Percentiles rank a stretch among this genome's conserved stretches.
Evolutionary conservation across 2,888 invertebrate species (phyloP).

Genomic region (Eudemis profundana): DNA sequence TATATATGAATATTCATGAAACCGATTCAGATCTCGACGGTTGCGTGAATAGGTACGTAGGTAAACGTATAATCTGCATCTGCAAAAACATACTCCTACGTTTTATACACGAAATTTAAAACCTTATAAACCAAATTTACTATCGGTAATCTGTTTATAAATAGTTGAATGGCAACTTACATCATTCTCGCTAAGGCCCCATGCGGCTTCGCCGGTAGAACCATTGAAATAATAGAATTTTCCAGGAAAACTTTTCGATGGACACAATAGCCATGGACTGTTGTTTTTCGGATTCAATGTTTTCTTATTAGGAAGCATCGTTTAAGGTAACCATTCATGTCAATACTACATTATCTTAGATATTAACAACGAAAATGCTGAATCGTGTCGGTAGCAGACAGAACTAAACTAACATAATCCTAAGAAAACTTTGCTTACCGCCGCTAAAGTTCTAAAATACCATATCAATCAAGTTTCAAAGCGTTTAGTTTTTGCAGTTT

Average conservation of each 20-base stretch:
- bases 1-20: too few relatives aligned
- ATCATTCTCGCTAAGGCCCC: conserved; percentile 62
- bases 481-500: conserved; percentile 27
- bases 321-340: conserved; percentile 13
- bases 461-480: conserved; percentile 32
- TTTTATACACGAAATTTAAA: background rate
- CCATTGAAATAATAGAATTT: conserved; percentile 75
- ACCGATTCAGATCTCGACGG: background rate
- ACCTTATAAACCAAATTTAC: background rate
- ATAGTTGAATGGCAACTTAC: conserved; percentile 57
- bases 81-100: too few relatives aligned
- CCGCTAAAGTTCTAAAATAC: conserved; percentile 51
- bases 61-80: background rate
- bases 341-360: conserved; percentile 13
- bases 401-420: background rate
- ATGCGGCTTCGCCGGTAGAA: conserved; percentile 64
- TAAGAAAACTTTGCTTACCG: conserved; percentile 56
- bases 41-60: background rate
- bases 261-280: conserved; percentile 67
- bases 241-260: conserved; percentile 69
- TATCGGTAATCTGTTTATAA: conserved; percentile 14
- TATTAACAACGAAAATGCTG: background rate
- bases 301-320: conserved; percentile 57
- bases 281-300: conserved; percentile 44
- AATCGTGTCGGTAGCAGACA: background rate